Conservation (phyloP, 1,140 invertebrate species). For the Heliconius hewitsoni region DNA sequence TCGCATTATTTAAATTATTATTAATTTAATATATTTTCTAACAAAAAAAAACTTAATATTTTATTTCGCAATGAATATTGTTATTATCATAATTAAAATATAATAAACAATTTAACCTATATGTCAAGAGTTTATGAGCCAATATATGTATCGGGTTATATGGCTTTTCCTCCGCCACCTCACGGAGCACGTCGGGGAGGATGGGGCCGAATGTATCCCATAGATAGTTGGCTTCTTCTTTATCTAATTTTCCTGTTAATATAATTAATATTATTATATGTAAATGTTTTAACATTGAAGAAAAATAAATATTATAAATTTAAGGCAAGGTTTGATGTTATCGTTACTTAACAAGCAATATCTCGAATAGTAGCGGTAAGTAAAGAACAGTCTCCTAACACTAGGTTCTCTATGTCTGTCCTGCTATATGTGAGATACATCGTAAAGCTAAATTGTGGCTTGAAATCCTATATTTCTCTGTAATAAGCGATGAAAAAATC, state of each 20-base stretch:
- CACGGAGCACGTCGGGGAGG: constrained; percentile 54
- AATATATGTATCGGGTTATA: constrained; percentile 64
- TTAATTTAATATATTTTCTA: no score
- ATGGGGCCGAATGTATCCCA: constrained; percentile 61
- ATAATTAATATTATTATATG: neutral
- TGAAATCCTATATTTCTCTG: no score
- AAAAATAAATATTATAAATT: neutral
- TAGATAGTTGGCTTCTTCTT: constrained; percentile 54
- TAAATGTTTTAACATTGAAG: neutral
- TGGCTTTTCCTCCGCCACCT: constrained; percentile 48
- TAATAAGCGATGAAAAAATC: no score
- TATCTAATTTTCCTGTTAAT: constrained; percentile 45
- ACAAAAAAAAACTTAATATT: no score
- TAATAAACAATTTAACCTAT: constrained; percentile 47
- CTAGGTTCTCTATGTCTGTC: no score
- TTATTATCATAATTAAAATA: neutral
- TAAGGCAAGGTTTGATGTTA: no score
- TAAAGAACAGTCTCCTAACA: no score
- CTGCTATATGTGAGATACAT: no score
- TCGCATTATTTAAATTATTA: neutral
- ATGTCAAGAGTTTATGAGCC: constrained; percentile 54
- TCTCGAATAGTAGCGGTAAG: no score
- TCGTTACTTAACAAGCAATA: no score
- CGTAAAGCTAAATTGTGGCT: no score
- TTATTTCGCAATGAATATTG: no score